Base-by-base conservation (phyloP, 2,888 invertebrate species). In the Opisthograptis luteolata region DNA sequence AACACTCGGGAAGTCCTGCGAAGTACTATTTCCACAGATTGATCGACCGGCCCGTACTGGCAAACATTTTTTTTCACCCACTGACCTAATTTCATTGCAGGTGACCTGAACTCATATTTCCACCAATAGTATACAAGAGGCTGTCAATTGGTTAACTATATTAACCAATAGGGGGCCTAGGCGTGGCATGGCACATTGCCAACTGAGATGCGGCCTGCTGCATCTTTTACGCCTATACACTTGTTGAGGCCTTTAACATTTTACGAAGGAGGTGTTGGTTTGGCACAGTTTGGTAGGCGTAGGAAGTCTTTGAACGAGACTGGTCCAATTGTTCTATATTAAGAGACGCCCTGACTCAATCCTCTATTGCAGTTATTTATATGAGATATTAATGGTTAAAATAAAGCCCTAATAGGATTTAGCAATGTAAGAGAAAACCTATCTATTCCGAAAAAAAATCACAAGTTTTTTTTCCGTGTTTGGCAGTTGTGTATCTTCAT, bases 81-180 rank as follows among this genome's bases (percentile, higher is more conserved):
- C 68, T 87, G 86, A 87, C 87, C 87, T 68, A 82, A 61, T 79
- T 87, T 46, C 46, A 6, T 31, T 47, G 64, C 81, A 79, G 80
- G 75, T 84, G 79, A 81, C 82, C 82, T 80, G 76, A 67, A 71
- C 69, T 64, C 66, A 70, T 70, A 73, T 75, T 71, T 76, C 79
- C 71, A 79, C 88, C 89, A 90, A 90, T 90, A 69, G 75, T 76
- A 82, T 60, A 71, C 69, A 69, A 76, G 81, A 71, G 81, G 70
- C 68, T 87, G 88, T 89, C 91, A 91, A 91, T 91, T 91, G 91
- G 91, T 84, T 84, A 82, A 81, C 78, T 76, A 81, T 86, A 87
- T 89, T 88, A 90, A 85, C 91, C 91, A 91, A 91, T 91, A 79
- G 82, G 77, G 73, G 72, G 81, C 76, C 77, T 87, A 90, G 90